These are phyloP conservation scores for Contarinia nasturtii DNA, from an alignment of 1,140 invertebrate genomes.

Conservation along the genomic window DNA sequence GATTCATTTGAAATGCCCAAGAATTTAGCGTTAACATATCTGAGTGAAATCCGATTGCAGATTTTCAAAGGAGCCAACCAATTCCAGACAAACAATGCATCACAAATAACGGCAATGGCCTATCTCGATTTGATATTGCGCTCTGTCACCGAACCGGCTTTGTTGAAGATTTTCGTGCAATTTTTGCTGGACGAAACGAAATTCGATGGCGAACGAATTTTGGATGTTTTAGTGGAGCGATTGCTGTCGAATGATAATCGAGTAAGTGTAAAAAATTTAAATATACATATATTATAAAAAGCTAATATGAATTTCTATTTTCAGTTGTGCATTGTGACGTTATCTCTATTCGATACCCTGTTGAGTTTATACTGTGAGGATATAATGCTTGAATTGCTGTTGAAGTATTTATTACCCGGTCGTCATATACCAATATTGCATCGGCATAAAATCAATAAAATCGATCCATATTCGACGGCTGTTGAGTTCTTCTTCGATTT, in stretches of 20 bases:
- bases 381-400: slow-evolving; percentile 82
- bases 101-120: slow-evolving; percentile 76
- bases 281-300: not conserved
- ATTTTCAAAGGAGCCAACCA: slow-evolving; percentile 25
- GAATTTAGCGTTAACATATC: slow-evolving; percentile 4
- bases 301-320: slow-evolving; percentile 11
- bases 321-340: slow-evolving; percentile 74
- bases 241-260: slow-evolving; percentile 46
- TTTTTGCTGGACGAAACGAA: slow-evolving; percentile 68
- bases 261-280: slow-evolving; percentile 23
- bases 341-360: slow-evolving; percentile 79
- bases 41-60: slow-evolving; percentile 13
- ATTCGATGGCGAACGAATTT: slow-evolving; percentile 58
- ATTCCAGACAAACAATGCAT: slow-evolving; percentile 57
- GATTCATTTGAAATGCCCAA: slow-evolving; percentile 1
- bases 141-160: slow-evolving; percentile 64
- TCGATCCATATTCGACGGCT: slow-evolving; percentile 61
- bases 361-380: slow-evolving; percentile 91
- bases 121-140: slow-evolving; percentile 80
- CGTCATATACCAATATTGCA: slow-evolving; percentile 81
- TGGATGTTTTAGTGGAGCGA: slow-evolving; percentile 59
- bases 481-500: slow-evolving; percentile 70
- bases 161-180: slow-evolving; percentile 63
- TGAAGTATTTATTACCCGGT: slow-evolving; percentile 71
- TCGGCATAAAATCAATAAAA: slow-evolving; percentile 47